phyloP scores from a whole-genome alignment of 2,113 vertebrate genomes.

The Colius striatus region DNA sequence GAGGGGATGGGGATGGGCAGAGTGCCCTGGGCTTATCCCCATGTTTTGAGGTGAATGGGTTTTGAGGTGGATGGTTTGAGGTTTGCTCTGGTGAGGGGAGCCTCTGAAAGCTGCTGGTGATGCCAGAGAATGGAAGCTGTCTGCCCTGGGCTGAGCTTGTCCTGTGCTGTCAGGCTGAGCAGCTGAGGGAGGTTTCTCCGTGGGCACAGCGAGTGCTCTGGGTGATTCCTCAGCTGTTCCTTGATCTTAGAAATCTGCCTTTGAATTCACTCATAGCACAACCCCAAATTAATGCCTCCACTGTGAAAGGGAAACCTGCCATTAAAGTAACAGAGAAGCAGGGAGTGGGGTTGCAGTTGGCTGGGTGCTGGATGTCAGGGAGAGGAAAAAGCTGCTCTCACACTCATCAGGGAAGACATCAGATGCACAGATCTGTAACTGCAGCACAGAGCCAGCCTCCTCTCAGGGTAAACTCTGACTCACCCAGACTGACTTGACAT shows the following conservation, averaged over 20 bases:
- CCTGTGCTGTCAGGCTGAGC: rapidly evolving
- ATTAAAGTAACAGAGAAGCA: conserved; percentile 14
- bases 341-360: not conserved
- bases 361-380: not conserved
- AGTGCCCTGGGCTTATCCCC: rapidly evolving
- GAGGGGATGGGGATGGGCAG: not conserved
- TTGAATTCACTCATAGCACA: not conserved
- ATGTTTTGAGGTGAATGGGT: rapidly evolving
- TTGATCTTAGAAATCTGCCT: not conserved
- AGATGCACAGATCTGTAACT: rapidly evolving
- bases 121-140: not conserved
- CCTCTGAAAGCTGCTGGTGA: not conserved
- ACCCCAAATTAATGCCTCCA: conserved; percentile 5
- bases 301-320: conserved; percentile 33
- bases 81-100: not conserved
- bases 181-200: rapidly evolving
- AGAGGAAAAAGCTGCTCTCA: not conserved
- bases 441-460: not conserved
- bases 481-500: not conserved
- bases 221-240: not conserved
- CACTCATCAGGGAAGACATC: not conserved
- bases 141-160: not conserved
- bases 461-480: not conserved
- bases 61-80: no score
- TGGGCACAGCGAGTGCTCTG: rapidly evolving